Evolutionary conservation across 2,113 vertebrate species (phyloP), one percentile per base, ranked within the genome.

Genomic region (Hypomesus transpacificus): DNA sequence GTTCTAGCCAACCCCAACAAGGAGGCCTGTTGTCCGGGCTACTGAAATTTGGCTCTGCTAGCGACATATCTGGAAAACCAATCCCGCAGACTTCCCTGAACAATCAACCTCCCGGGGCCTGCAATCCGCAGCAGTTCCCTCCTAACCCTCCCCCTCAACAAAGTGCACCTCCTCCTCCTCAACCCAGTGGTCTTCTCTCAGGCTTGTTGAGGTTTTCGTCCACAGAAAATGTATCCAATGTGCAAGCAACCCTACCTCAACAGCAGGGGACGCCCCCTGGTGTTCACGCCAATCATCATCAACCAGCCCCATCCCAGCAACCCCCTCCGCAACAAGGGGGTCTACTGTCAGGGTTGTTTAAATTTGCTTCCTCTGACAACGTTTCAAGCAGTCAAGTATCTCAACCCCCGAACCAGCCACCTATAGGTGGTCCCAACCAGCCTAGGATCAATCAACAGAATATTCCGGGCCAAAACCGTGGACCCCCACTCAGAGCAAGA

Each of bases 191-290:
- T 0, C 56, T 82, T 80, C 34, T 88, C 46, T 80, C 87, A 53
- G 86, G 84, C 3, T 28, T 90, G 66, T 83, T 94, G 80, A 95
- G 89, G 75, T 90, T 90, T 87, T 87, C 92, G 74, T 93, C 93
- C 75, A 81, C 85, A 59, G 90, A 93, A 82, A 92, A 90, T 69
- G 18, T 83, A 20, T 77, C 71, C 73, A 85, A 83, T 26, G n/a
- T 65, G 52, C 82, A 80, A 14, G 14, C 67, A 3, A 18, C 73
- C 61, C 75, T 74, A 59, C 52, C 60, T 76, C 82, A 74, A 65
- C 85, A 70, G 64, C 79, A 82, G 21, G 69, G 56, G 21, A 59
- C 50, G 34, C 7, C 76, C 3, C 4, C 64, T 58, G 8, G 31
- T 14, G 77, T 50, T 82, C 51, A 70, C 14, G 31, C 71, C 22